Evolutionary conservation across 2,797 vertebrate genomes (phyloP), one percentile per base, ranked within the genome.

Genomic region (Alcedo atthis): DNA sequence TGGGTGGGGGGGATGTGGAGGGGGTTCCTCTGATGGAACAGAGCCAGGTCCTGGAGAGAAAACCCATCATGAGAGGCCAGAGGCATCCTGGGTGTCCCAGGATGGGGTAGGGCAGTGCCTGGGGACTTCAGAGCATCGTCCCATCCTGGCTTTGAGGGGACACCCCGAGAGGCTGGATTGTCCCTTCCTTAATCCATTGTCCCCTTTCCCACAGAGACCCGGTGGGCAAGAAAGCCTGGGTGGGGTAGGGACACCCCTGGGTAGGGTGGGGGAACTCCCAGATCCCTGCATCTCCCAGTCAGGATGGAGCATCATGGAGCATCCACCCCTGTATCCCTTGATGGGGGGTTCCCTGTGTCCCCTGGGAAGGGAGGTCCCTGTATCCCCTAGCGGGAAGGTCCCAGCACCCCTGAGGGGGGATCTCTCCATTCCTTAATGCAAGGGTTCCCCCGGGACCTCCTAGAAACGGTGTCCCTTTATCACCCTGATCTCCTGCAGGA

Each of bases 31-130:
- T 22, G 59, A 5, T 1, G 6, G 48, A 62, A 37, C 75, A 30
- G 78, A 81, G 17, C 58, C 24, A 5, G 61, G 5, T 3, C 13
- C 8, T 0, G 3, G 7, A 20, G 3, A 8, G 12, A 51, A 63
- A 76, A 68, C 9, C 33, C 12, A 0, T 1, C 0, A 5, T n/a
- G n/a, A 58, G 28, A n/a, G 43, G 28, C 46, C 0, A 1, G 30
- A 33, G 46, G 5, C 0, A 1, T 19, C 21, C 42, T 20, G n/a
- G 0, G 8, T 2, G 2, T 73, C 45, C 45, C 2, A 1, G 64
- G 57, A 40, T 0, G 5, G 22, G n/a, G 22, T 10, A 3, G 2
- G 28, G 35, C 32, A 17, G 75, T 9, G 57, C 20, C 45, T 18
- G 67, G 20, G 68, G 42, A 20, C 20, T 11, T 53, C 14, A 21